These are phyloP conservation scores for Lepidocyrtoides sp. DNA, from an alignment of 2,888 invertebrate species.

Conservation along the genomic window DNA sequence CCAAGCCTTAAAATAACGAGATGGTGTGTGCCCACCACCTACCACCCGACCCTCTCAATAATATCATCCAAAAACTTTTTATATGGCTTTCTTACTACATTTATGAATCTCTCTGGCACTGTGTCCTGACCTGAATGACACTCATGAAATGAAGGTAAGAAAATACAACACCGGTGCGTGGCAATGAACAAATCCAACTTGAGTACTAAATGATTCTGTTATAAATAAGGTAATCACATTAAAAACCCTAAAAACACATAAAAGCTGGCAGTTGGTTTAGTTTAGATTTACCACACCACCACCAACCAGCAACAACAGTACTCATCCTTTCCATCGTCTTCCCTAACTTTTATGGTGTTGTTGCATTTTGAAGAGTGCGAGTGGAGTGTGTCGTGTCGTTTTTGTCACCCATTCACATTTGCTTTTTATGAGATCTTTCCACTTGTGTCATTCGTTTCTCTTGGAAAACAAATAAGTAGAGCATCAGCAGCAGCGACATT, in stretches of 20 bases:
- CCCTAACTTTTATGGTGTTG: slow-evolving; percentile 27
- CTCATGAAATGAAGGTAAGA: neutral
- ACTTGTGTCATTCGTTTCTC: neutral
- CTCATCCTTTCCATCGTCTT: neutral
- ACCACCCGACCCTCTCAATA: slow-evolving; percentile 34
- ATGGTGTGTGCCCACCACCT: neutral
- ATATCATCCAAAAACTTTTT: slow-evolving; percentile 2
- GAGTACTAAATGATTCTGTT: slow-evolving; percentile 57
- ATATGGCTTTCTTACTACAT: slow-evolving; percentile 36
- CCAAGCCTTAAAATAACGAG: slow-evolving; percentile 61
- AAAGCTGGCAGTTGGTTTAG: slow-evolving; percentile 58
- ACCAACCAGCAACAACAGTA: neutral
- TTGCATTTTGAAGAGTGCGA: neutral
- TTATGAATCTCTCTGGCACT: neutral
- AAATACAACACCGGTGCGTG: too few species aligned
- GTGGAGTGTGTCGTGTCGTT: neutral
- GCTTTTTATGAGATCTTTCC: slow-evolving; percentile 62
- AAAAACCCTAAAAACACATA: slow-evolving; percentile 74
- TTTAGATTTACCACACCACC: slow-evolving; percentile 35
- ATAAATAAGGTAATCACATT: slow-evolving; percentile 77
- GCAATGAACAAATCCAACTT: slow-evolving; percentile 33
- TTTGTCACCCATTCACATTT: slow-evolving; percentile 71
- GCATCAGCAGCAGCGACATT: too few species aligned
- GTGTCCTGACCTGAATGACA: slow-evolving; percentile 42
- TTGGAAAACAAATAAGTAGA: neutral